Conservation (phyloP, 2,113 vertebrate genomes). For the Tragelaphus imberbis region DNA sequence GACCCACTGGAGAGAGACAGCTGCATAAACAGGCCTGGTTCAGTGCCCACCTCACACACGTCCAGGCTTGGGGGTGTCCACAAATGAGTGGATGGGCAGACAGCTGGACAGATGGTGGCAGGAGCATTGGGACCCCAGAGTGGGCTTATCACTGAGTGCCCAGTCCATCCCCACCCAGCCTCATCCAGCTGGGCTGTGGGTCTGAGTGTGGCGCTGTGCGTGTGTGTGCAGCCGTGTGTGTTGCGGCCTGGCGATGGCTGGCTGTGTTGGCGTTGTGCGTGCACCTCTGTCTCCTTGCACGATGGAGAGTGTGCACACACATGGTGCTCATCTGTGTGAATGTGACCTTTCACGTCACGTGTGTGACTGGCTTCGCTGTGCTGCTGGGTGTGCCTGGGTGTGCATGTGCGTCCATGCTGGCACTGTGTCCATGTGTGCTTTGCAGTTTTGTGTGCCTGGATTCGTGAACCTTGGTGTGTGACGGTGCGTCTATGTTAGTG, state of each 20-base stretch:
- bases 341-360: not conserved
- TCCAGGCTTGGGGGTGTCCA: not conserved
- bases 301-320: not conserved
- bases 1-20: not conserved
- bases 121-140: not conserved
- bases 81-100: not conserved
- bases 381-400: not conserved
- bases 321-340: slow-evolving; percentile 48
- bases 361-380: not conserved
- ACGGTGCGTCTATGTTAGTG: accelerated
- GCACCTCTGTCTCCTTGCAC: not conserved
- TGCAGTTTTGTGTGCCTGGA: not conserved
- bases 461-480: not conserved
- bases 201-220: not conserved
- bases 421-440: not conserved
- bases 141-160: not conserved
- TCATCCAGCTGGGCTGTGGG: not conserved
- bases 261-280: slow-evolving; percentile 67
- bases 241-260: slow-evolving; percentile 40
- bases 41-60: accelerated
- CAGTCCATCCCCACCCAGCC: not conserved
- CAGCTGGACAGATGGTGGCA: not conserved
- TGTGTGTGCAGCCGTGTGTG: not conserved
- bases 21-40: not conserved
- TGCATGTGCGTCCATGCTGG: not conserved